Base-by-base conservation (phyloP, 2,113 vertebrate species). In the Taurulus bubalis region DNA sequence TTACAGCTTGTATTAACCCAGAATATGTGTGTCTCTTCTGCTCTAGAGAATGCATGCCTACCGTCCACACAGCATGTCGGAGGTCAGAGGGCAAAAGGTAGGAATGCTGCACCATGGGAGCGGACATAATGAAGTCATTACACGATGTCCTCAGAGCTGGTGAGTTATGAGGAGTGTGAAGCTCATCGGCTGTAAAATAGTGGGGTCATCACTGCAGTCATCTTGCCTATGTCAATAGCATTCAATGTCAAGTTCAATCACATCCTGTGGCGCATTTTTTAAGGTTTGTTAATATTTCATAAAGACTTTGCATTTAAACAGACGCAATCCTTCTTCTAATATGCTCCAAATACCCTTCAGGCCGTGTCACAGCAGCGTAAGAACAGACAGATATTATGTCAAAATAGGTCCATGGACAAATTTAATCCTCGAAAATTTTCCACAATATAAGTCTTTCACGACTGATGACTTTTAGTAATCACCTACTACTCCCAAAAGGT, bases 61-160 rank as follows among this genome's bases (percentile, higher is more conserved):
- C 24, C 70, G 30, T 81, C 55, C 56, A 62, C 82, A 56, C 85
- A 88, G 85, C 71, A 36, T 70, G 71, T 40, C 36, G 15, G 47
- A 56, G 84, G 84, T 89, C 77, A 82, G 10, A 85, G 88, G 86
- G 53, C 84, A 88, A 59, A 73, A 83, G 85, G 71, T 77, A 91
- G 91, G 91, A 93, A 92, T 89, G 91, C 81, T 28, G 82, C 85
- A 53, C 82, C 71, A 60, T 77, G 72, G 80, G 82, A 87, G 80
- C 20, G 30, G 83, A 86, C 90, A 86, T 91, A 85, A 93, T 93
- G 87, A 87, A 90, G 80, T 83, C 78, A 86, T 87, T 89, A 75
- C 80, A 68, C 82, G 0, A n/a, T 1, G 66, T 69, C 28, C 47
- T n/a, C 67, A n/a, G 42, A 49, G 67, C 30, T n/a, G 67, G 11